Evolutionary conservation across 2,888 invertebrate genomes (phyloP).

Genomic region (Drosophila algonquin): DNA sequence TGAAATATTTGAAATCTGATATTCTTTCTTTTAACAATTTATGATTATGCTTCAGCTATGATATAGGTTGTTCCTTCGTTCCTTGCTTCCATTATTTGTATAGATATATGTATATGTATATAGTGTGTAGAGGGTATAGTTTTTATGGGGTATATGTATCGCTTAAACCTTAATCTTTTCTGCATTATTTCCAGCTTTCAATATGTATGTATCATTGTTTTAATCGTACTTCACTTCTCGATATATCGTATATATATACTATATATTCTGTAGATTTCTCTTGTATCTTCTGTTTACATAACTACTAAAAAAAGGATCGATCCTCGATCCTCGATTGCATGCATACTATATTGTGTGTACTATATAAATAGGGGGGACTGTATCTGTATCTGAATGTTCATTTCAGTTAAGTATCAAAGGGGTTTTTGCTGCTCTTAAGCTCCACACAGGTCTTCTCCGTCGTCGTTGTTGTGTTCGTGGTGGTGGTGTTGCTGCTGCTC

Average conservation of each 20-base stretch:
- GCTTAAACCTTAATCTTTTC: conserved; percentile 65
- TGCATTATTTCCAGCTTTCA: conserved; percentile 74
- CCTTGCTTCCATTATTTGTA: conserved; percentile 31
- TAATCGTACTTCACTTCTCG: conserved; percentile 1
- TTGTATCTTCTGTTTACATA: conserved; percentile 47
- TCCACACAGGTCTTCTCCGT: conserved; percentile 71
- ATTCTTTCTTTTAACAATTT: conserved; percentile 40
- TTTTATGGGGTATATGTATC: conserved; percentile 29
- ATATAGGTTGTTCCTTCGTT: conserved; percentile 25
- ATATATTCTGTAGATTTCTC: conserved; percentile 47
- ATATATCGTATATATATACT: conserved; percentile 36
- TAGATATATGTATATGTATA: conserved; percentile 38
- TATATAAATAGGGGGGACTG: conserved; percentile 54
- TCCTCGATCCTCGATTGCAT: conserved; percentile 41
- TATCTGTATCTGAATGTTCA: conserved; percentile 48
- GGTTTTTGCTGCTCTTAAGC: conserved; percentile 33
- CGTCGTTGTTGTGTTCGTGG: conserved; percentile 66
- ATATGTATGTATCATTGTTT: conserved; percentile 67
- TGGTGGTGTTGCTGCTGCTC: conserved; percentile 61
- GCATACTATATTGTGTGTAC: conserved; percentile 15
- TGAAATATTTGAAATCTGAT: conserved; percentile 28
- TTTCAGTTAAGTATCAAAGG: conserved; percentile 1
- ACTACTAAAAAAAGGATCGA: conserved; percentile 65
- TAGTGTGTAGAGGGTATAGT: conserved; percentile 24
- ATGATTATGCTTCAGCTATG: conserved; percentile 56